phyloP scores from a whole-genome alignment of 1,140 invertebrate genomes.

The Bombus turneri region DNA sequence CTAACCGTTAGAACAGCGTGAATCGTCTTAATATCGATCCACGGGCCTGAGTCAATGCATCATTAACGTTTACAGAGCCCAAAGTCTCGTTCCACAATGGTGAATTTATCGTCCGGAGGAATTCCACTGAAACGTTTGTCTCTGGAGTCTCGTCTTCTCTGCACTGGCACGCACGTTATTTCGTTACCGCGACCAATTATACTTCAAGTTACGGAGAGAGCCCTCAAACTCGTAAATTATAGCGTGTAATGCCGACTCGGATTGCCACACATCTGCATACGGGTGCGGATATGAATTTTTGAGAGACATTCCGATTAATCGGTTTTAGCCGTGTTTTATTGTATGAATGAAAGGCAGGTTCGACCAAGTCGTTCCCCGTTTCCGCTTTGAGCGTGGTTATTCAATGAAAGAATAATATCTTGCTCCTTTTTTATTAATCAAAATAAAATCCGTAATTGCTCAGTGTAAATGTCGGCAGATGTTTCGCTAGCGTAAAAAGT shows the following conservation, averaged over 20 bases:
- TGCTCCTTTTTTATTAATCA: neutral
- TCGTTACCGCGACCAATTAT: constrained; percentile 47
- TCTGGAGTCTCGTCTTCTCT: constrained; percentile 17
- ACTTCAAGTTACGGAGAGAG: constrained; percentile 22
- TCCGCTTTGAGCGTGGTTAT: neutral
- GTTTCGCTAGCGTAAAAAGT: neutral
- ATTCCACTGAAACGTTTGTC: constrained; percentile 53
- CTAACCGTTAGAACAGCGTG: neutral
- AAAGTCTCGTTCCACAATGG: constrained; percentile 29
- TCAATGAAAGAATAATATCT: neutral
- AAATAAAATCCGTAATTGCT: neutral
- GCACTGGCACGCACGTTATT: neutral
- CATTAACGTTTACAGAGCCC: constrained; percentile 1
- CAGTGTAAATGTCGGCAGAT: neutral
- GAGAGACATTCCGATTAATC: neutral
- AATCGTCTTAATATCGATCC: constrained; percentile 50
- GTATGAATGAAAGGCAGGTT: neutral
- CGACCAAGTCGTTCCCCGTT: neutral
- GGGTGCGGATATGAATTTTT: neutral
- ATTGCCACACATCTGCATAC: neutral
- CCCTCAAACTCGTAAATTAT: neutral
- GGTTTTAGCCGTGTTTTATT: neutral
- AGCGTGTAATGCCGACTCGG: neutral
- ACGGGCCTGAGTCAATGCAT: constrained; percentile 10
- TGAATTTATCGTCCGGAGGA: constrained; percentile 43